phyloP scores from a whole-genome alignment of 2,113 vertebrate species.

The Mustelus asterias region DNA sequence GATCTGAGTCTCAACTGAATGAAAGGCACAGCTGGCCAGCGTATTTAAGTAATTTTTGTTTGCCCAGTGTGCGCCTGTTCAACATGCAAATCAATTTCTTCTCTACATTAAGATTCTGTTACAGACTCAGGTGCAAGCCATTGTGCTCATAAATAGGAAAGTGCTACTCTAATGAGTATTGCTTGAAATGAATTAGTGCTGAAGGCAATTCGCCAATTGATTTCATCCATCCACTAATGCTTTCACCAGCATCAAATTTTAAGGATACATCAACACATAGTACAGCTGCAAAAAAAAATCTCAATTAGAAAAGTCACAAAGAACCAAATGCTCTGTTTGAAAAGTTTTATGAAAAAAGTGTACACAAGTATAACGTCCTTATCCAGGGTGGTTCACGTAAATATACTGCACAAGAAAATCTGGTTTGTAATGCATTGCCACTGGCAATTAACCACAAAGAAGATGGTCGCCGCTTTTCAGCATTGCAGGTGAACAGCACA shows the following conservation, averaged over 20 bases:
- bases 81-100: conserved; percentile 29
- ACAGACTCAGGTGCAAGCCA: conserved; percentile 29
- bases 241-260: conserved; percentile 12
- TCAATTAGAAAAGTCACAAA: neutral
- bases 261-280: neutral
- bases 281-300: neutral
- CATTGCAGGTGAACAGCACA: neutral
- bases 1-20: neutral
- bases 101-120: neutral
- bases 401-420: too few species aligned
- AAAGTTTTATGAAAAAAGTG: neutral
- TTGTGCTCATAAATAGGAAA: conserved; percentile 19
- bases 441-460: too few species aligned
- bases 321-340: neutral
- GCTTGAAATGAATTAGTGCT: neutral
- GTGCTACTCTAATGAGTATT: neutral
- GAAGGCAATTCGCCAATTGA: conserved; percentile 17
- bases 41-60: neutral
- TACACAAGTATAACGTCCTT: neutral
- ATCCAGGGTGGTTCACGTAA: too few species aligned
- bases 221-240: neutral
- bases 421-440: too few species aligned
- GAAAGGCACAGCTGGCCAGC: neutral
- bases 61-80: neutral
- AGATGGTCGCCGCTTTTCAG: too few species aligned